Evolutionary conservation across 2,888 invertebrate species (phyloP).

Genomic region (Morinoia aosen): DNA sequence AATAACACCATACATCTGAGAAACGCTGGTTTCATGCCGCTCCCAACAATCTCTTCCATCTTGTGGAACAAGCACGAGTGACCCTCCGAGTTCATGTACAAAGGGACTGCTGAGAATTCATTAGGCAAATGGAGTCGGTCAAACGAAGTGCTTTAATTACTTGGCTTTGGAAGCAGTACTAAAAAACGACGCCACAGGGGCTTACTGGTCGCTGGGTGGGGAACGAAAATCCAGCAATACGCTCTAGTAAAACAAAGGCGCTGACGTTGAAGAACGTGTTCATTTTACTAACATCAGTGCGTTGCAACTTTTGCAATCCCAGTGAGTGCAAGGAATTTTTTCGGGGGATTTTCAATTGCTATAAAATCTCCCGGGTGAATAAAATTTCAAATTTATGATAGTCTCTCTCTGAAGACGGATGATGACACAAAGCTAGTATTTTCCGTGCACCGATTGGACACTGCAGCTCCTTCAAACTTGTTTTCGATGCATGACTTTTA

Average conservation of each 20-base stretch:
- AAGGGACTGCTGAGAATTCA: background rate
- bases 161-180: background rate
- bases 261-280: background rate
- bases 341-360: background rate
- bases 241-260: background rate
- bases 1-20: background rate
- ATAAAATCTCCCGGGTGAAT: background rate
- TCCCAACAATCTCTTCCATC: slow-evolving; percentile 5
- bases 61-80: background rate
- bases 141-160: slow-evolving; percentile 15
- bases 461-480: background rate
- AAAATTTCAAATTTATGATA: background rate
- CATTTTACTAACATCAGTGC: background rate
- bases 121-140: slow-evolving; percentile 32
- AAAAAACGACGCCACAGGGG: background rate
- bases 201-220: background rate
- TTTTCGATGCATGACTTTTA: background rate
- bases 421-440: background rate
- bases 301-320: background rate
- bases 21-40: background rate
- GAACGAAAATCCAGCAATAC: background rate
- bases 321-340: background rate
- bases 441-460: background rate
- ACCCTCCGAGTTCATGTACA: slow-evolving; percentile 10
- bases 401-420: background rate